Base-by-base conservation (phyloP, 2,113 vertebrate species). In the Dermatemys mawii region DNA sequence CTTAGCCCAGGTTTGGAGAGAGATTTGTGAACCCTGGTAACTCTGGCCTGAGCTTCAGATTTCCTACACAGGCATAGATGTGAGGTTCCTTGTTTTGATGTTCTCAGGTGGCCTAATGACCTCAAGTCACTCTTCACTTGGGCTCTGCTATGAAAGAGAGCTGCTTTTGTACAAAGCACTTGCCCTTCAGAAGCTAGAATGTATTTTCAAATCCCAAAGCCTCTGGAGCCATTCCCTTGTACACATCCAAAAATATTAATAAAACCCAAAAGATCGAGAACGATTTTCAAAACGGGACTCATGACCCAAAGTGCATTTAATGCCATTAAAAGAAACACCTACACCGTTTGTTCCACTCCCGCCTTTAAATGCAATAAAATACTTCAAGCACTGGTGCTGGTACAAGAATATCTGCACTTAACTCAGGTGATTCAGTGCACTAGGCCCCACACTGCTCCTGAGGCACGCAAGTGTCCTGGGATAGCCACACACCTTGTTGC, bases 61-160 rank as follows among this genome's bases (percentile, higher is more conserved):
- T 44, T 46, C 73, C 73, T 76, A 44, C 11, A 76, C 26, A 76
- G 24, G 26, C 70, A 29, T 55, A 88, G 87, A 87, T 93, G 83
- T 60, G 54, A 49, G 82, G 83, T 35, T 44, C 54, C 35, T 7
- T 75, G 83, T 38, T 38, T 70, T 38, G 63, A 70, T 38, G 63
- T 84, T 1, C 89, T 38, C 81, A 94, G 79, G 12, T 27, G 49
- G 35, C 41, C 78, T 93, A 83, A 92, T 55, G 21, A 46, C 51
- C 90, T 93, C 38, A 76, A 89, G 78, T 32, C 13, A 41, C 54
- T 76, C 63, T 50, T 83, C 35, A 49, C 19, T 38, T 21, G 24
- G 54, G 38, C 63, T 76, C 26, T 89, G 78, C 83, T 92, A 96
- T 83, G 83, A 95, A 94, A 96, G 44, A 76, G 6, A 76, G 26